Conservation (phyloP, 1,140 invertebrate species). For the Aphis gossypii region DNA sequence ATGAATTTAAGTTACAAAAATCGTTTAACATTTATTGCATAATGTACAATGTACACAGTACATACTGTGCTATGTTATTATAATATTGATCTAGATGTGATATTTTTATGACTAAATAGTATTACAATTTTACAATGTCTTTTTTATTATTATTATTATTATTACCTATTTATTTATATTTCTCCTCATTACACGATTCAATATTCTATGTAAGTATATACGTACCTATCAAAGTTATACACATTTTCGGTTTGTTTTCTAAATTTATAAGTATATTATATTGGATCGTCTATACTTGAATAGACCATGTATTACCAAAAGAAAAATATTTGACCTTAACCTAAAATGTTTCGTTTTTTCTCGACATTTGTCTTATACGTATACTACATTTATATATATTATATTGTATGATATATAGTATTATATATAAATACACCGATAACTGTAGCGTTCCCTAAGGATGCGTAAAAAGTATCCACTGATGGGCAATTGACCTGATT, state of each 20-base stretch:
- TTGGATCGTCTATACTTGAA: no score
- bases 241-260: no score
- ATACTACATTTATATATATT: background rate
- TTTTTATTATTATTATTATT: no score
- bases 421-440: background rate
- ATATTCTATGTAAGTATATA: no score
- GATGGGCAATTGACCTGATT: constrained; percentile 55
- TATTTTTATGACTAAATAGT: no score
- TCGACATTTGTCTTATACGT: background rate
- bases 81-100: background rate
- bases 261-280: no score
- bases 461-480: constrained; percentile 39
- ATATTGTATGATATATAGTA: background rate
- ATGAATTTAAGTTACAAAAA: background rate
- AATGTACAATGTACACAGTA: no score
- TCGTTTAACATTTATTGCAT: background rate
- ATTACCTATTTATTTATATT: no score
- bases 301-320: background rate
- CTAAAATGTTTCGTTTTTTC: background rate
- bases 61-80: background rate
- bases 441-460: constrained; percentile 19
- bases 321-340: background rate
- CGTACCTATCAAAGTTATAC: no score
- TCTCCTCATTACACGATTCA: no score
- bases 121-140: no score